Evolutionary conservation across 2,888 invertebrate genomes (phyloP).

Genomic region (Amitus sp.): DNA sequence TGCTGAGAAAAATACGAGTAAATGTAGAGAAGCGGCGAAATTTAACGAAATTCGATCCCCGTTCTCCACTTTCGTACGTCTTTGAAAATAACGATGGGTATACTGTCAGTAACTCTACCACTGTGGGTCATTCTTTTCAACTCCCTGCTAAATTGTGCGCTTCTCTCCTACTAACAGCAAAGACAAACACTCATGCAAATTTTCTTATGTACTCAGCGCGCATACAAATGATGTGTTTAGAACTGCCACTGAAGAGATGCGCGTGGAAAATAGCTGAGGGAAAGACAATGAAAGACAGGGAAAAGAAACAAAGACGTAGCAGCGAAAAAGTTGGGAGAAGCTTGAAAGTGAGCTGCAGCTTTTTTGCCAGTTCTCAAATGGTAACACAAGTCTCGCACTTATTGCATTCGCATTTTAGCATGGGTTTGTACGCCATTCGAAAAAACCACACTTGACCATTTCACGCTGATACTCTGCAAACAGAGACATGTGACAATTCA

Average conservation of each 20-base stretch:
- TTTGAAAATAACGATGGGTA: not conserved
- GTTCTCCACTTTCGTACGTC: not conserved
- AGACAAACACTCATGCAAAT: slow-evolving; percentile 56
- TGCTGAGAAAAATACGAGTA: not conserved
- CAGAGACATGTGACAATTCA: slow-evolving; percentile 29
- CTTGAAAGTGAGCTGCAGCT: slow-evolving; percentile 32
- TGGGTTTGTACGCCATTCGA: slow-evolving; percentile 30
- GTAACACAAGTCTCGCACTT: slow-evolving; percentile 37
- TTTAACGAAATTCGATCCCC: slow-evolving; percentile 45
- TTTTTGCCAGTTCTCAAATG: slow-evolving; percentile 30
- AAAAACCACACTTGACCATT: slow-evolving; percentile 39
- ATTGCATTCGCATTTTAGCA: slow-evolving; percentile 35
- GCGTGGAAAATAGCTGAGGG: slow-evolving; percentile 13
- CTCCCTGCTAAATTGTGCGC: slow-evolving; percentile 33
- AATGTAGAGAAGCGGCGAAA: too few relatives aligned
- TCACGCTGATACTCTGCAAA: slow-evolving; percentile 37
- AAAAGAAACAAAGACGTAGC: slow-evolving; percentile 20
- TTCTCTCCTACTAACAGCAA: slow-evolving; percentile 41
- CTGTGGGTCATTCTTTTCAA: slow-evolving; percentile 29
- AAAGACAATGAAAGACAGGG: slow-evolving; percentile 11
- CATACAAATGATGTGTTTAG: slow-evolving; percentile 58
- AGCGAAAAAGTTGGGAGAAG: slow-evolving; percentile 25
- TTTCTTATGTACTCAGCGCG: slow-evolving; percentile 51
- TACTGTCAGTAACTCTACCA: slow-evolving; percentile 4
- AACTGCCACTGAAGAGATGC: slow-evolving; percentile 31